Percentiles rank a stretch among this genome's conserved stretches.
phyloP scores from a whole-genome alignment of 2,888 invertebrate genomes.

The Tetramorium bicarinatum region DNA sequence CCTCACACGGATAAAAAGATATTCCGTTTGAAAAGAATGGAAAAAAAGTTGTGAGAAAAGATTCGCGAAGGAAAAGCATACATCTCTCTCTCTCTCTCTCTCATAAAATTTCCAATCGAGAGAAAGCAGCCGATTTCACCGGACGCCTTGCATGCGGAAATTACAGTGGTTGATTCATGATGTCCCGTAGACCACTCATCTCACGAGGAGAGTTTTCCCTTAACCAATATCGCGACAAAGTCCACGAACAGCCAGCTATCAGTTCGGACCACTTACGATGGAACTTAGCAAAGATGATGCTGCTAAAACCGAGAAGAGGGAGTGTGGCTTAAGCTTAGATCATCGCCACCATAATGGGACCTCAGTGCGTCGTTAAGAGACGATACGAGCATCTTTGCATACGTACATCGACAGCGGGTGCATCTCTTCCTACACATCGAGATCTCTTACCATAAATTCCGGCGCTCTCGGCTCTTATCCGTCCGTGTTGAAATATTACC shows the following conservation, averaged over 20 bases:
- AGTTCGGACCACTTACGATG: constrained; percentile 53
- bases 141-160: not conserved
- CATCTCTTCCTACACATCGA: constrained; percentile 33
- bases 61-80: not conserved
- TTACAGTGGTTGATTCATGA: constrained; percentile 30
- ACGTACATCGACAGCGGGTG: constrained; percentile 54
- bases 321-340: constrained; percentile 60
- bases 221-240: constrained; percentile 49
- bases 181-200: constrained; percentile 4
- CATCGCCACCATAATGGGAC: constrained; percentile 72
- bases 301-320: constrained; percentile 40
- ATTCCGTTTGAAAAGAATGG: not conserved
- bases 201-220: constrained; percentile 26
- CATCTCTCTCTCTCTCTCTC: not conserved
- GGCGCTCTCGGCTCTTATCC: constrained; percentile 1
- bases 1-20: not conserved
- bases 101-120: not conserved
- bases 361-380: constrained; percentile 75
- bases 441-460: constrained; percentile 36
- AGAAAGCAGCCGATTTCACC: not conserved
- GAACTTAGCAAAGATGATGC: constrained; percentile 61
- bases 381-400: constrained; percentile 47
- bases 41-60: not conserved
- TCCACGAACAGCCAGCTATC: constrained; percentile 58
- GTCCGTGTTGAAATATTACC: constrained; percentile 7